These are phyloP conservation scores for Malthinus flaveolus DNA, from an alignment of 2,888 invertebrate genomes.

Conservation along the genomic window DNA sequence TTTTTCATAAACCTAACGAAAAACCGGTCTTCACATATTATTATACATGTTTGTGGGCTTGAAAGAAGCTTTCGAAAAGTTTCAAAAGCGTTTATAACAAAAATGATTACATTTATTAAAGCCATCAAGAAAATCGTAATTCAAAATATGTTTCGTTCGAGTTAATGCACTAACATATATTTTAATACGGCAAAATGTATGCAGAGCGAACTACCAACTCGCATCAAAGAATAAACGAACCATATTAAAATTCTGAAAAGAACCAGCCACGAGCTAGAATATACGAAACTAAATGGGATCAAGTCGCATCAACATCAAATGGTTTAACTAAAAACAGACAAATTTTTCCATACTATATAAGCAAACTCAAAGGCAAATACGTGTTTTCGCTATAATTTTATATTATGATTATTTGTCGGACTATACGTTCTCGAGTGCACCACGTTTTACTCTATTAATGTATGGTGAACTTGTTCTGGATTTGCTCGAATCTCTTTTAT, in stretches of 20 bases:
- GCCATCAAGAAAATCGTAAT: too few relatives aligned
- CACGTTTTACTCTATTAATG: too few relatives aligned
- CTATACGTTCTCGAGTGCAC: neutral
- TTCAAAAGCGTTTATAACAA: too few relatives aligned
- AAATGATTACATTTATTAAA: too few relatives aligned
- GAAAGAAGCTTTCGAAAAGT: too few relatives aligned
- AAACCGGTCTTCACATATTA: too few relatives aligned
- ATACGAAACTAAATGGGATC: constrained; percentile 14
- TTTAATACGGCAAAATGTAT: constrained; percentile 17
- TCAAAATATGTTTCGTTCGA: neutral
- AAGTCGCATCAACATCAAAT: constrained; percentile 16
- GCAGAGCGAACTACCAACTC: constrained; percentile 12
- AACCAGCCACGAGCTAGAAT: constrained; percentile 14
- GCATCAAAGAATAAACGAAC: constrained; percentile 22
- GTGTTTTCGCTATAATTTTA: neutral
- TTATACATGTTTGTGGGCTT: too few relatives aligned
- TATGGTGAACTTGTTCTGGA: too few relatives aligned
- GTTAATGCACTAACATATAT: constrained; percentile 15
- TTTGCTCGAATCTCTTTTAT: too few relatives aligned
- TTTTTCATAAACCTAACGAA: too few relatives aligned
- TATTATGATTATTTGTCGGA: neutral
- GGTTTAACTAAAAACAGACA: constrained; percentile 10
- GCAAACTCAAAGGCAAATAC: neutral
- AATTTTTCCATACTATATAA: too few relatives aligned
- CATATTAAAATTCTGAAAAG: constrained; percentile 18